A percentile compares a stretch with the other conserved stretches of the same genome.
Conservation (phyloP, 2,797 vertebrate species). For the Fratercula arctica region DNA sequence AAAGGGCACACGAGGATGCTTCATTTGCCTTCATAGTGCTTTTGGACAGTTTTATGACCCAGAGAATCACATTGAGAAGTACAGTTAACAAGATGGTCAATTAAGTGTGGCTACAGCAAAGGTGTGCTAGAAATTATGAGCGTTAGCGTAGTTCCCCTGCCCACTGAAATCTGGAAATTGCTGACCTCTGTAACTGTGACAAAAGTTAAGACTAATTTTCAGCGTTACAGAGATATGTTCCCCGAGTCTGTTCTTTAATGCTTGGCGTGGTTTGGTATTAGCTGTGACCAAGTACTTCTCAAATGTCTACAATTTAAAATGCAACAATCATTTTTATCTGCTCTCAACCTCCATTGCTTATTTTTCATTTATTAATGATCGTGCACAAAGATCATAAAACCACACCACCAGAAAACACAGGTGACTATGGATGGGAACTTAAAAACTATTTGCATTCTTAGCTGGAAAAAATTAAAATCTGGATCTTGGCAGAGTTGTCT, state of each 20-base stretch:
- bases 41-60: neutral
- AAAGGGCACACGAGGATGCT: neutral
- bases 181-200: neutral
- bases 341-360: neutral
- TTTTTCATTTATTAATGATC: neutral
- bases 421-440: neutral
- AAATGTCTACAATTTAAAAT: neutral
- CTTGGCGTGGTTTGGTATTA: neutral
- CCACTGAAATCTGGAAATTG: neutral
- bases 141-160: fast-evolving
- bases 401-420: neutral
- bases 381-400: neutral
- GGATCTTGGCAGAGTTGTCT: neutral
- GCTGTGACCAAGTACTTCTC: neutral
- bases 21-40: neutral
- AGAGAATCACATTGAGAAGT: neutral
- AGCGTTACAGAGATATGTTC: neutral
- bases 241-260: neutral
- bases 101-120: neutral
- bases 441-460: neutral
- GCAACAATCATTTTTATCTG: neutral
- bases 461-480: neutral
- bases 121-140: neutral
- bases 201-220: neutral
- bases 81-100: neutral